Conservation (phyloP, 64 coral and sea anemone species). For the Pocillopora damicornis region DNA sequence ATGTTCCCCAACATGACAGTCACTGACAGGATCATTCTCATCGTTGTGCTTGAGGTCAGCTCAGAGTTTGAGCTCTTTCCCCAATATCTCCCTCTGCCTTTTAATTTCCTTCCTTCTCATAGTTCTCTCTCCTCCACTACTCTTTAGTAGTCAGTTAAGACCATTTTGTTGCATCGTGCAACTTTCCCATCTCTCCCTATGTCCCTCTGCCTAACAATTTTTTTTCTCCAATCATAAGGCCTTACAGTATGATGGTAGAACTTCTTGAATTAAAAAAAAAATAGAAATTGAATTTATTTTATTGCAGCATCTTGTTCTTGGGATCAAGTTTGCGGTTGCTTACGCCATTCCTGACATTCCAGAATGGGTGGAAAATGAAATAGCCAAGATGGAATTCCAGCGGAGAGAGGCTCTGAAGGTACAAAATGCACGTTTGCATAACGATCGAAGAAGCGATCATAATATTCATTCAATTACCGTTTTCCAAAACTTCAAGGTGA, state of each 20-base stretch:
- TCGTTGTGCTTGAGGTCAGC: conserved; percentile 86
- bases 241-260: neutral
- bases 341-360: conserved; percentile 98
- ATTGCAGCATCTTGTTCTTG: conserved; percentile 87
- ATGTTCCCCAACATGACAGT: conserved; percentile 96
- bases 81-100: neutral
- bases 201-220: too few species aligned
- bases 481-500: too few species aligned
- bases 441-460: too few species aligned
- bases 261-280: neutral
- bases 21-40: conserved; percentile 78
- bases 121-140: too few species aligned
- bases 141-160: too few species aligned
- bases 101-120: too few species aligned
- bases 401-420: conserved; percentile 88
- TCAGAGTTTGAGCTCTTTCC: neutral
- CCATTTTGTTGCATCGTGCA: too few species aligned
- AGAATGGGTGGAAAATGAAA: conserved; percentile 96
- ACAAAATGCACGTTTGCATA: neutral
- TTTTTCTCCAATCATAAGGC: neutral
- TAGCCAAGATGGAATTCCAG: conserved; percentile 91
- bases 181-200: too few species aligned
- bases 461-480: too few species aligned
- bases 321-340: conserved; percentile 88
- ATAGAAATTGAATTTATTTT: neutral